Base-by-base conservation (phyloP, 1,140 invertebrate species). In the Drosophila yakuba region DNA sequence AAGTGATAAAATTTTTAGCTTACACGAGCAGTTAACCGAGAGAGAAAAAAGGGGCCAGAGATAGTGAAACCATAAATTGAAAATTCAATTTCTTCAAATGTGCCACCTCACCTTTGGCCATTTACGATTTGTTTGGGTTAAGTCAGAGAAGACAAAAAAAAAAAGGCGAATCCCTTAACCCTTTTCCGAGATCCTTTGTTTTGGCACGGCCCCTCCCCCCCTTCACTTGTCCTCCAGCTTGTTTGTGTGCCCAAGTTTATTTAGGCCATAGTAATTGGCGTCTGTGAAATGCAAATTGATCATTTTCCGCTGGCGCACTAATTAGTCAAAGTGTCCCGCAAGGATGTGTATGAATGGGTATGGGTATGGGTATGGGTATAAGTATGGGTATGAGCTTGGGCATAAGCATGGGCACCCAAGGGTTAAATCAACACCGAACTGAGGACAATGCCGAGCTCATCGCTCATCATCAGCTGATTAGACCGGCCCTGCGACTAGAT, bases 1-100 rank as follows among this genome's bases (percentile, higher is more conserved):
- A 89, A 88, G 84, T 88, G 84, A 88, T 88, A 88, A 89, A 88
- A 88, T 84, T 88, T 89, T 88, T 88, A 78, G 84, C 84, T 88
- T 88, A 88, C 84, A 80, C 69, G 74, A 81, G 80, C 80, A 88
- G 81, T 86, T 81, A 85, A 78, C 77, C 44, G 54, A 44, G 32
- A 35, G 38, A 28, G 36, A 35, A 23, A 14, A 48, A 69, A 36
- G 47, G 48, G 41, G 63, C 39, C 63, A 57, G 47, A 58, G 64
- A 84, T 89, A 84, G 83, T 83, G 75, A 71, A 69, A 69, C 67
- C 76, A 89, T 88, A 89, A 89, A 88, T 88, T 89, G 76, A 88
- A 88, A 89, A 88, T 88, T 88, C 83, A 88, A 88, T 88, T 88
- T 89, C 80, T 89, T 89, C 84, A 88, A 88, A 84, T 61, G 71